Conservation (phyloP, 1,140 invertebrate species). For the Heliconius congener region DNA sequence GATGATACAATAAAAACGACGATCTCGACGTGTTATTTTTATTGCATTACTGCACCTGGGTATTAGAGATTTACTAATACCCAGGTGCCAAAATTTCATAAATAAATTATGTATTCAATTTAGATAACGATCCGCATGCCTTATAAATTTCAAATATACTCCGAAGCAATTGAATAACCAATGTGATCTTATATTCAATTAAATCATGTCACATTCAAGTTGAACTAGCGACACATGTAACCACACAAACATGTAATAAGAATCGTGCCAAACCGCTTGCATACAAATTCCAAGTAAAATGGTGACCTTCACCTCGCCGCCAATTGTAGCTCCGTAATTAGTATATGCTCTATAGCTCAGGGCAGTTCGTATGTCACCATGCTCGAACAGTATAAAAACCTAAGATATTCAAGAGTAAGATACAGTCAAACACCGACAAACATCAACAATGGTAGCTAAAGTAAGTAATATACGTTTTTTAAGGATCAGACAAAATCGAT, state of each 20-base stretch:
- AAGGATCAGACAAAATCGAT: neutral
- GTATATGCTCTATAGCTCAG: conserved; percentile 38
- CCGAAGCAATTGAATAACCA: neutral
- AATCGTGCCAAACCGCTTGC: conserved; percentile 30
- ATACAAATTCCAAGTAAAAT: conserved; percentile 29
- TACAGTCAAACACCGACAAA: conserved; percentile 35
- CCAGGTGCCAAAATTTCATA: neutral
- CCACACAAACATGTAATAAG: conserved; percentile 5
- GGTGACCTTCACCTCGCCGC: conserved; percentile 32
- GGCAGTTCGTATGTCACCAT: conserved; percentile 31
- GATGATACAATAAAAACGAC: no score
- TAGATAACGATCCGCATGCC: neutral
- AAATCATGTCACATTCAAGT: neutral
- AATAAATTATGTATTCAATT: neutral
- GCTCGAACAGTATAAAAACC: conserved; percentile 36
- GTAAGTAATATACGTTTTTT: neutral
- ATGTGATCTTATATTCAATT: conserved; percentile 5
- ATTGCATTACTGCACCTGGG: neutral
- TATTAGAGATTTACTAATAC: neutral
- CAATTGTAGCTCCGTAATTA: conserved; percentile 35
- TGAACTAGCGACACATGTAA: conserved; percentile 16
- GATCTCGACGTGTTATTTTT: neutral
- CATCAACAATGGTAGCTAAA: conserved; percentile 29
- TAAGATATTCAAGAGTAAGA: conserved; percentile 17
- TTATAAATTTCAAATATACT: neutral